These are phyloP conservation scores for Hydriomena furcata DNA, from an alignment of 2,888 invertebrate species.

Conservation along the genomic window DNA sequence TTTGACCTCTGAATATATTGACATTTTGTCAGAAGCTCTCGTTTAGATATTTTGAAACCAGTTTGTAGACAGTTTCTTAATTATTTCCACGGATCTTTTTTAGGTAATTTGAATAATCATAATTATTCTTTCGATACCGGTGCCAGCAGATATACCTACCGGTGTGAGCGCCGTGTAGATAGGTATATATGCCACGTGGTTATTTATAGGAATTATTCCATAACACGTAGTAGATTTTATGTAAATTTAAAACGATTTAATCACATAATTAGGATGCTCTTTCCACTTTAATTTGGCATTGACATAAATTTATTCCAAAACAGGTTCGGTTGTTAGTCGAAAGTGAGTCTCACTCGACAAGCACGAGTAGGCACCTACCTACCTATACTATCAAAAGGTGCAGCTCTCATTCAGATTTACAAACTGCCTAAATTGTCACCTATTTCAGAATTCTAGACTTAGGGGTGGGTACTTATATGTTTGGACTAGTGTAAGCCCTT, in stretches of 20 bases:
- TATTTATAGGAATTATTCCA: slow-evolving; percentile 7
- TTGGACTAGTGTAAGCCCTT: too few relatives aligned
- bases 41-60: slow-evolving; percentile 47
- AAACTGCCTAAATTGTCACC: too few relatives aligned
- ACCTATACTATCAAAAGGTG: background rate
- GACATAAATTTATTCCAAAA: slow-evolving; percentile 66
- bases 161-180: slow-evolving; percentile 3
- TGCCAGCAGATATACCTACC: background rate
- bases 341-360: slow-evolving; percentile 55
- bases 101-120: slow-evolving; percentile 6
- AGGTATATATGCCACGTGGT: slow-evolving; percentile 16
- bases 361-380: slow-evolving; percentile 37
- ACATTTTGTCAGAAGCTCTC: slow-evolving; percentile 52
- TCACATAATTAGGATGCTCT: slow-evolving; percentile 45
- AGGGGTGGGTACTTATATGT: too few relatives aligned
- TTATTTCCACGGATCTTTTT: slow-evolving; percentile 31
- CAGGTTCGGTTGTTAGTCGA: slow-evolving; percentile 62
- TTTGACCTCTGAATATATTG: slow-evolving; percentile 60
- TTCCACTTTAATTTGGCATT: slow-evolving; percentile 68
- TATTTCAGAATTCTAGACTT: too few relatives aligned
- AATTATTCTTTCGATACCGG: background rate
- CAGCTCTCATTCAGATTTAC: too few relatives aligned
- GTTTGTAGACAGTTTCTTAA: slow-evolving; percentile 35
- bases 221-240: slow-evolving; percentile 6
- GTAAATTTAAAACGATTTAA: background rate